Percentiles rank a stretch among this genome's conserved stretches.
These are phyloP conservation scores for Torymus auratus DNA, from an alignment of 2,888 invertebrate species.

Conservation along the genomic window DNA sequence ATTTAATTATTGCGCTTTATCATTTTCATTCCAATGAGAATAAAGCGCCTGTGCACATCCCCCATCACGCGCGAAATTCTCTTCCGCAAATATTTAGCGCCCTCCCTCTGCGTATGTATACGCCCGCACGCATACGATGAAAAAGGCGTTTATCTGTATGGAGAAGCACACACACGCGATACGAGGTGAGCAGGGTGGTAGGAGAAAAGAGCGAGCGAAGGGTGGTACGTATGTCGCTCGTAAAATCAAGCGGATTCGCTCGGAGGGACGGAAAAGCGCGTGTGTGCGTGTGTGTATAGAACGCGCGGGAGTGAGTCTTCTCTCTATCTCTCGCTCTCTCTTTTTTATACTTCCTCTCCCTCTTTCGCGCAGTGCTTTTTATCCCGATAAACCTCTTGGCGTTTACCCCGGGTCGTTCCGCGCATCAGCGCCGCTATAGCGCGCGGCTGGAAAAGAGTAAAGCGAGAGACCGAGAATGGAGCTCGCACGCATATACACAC, in stretches of 20 bases:
- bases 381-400: constrained; percentile 56
- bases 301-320: constrained; percentile 32
- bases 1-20: constrained; percentile 26
- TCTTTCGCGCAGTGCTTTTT: constrained; percentile 43
- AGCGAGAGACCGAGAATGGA: constrained; percentile 24
- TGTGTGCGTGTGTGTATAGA: constrained; percentile 36
- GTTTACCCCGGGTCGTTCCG: constrained; percentile 56
- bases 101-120: not conserved
- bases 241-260: constrained; percentile 69
- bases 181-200: too few relatives aligned
- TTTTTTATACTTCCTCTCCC: constrained; percentile 22
- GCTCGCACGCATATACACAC: not conserved
- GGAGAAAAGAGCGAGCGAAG: not conserved
- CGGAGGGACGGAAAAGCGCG: constrained; percentile 57
- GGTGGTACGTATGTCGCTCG: constrained; percentile 65
- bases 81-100: constrained; percentile 18
- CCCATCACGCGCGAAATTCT: not conserved
- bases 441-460: constrained; percentile 50
- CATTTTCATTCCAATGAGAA: not conserved
- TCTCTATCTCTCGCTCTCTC: constrained; percentile 39
- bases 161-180: not conserved
- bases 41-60: not conserved
- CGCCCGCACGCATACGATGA: not conserved
- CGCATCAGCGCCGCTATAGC: constrained; percentile 36
- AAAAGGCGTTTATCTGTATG: not conserved